phyloP scores from a whole-genome alignment of 2,113 vertebrate species.

The Colistium nudipinnis region DNA sequence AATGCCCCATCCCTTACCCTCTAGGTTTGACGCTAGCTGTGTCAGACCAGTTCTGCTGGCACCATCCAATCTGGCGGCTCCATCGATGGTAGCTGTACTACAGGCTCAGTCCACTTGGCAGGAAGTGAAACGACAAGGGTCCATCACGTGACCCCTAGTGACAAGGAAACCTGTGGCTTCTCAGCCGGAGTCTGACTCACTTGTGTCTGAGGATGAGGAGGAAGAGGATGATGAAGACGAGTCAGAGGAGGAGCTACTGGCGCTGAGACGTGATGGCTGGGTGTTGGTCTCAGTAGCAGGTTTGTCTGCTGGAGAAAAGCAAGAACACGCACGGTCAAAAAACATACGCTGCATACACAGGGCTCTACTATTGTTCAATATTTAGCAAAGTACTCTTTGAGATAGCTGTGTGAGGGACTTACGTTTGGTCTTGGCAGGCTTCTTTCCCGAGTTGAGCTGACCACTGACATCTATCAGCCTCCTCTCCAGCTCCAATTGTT shows the following conservation, averaged over 20 bases:
- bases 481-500: constrained; percentile 91
- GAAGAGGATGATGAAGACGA: constrained; percentile 87
- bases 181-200: constrained; percentile 92
- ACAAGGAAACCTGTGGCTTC: background rate
- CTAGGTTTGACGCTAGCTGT: background rate
- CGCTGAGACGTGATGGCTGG: constrained; percentile 89
- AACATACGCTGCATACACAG: no score
- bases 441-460: constrained; percentile 93
- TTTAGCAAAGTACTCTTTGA: background rate
- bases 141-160: background rate
- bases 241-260: constrained; percentile 90
- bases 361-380: background rate
- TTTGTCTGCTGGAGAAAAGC: constrained; percentile 81
- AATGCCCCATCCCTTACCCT: constrained; percentile 33
- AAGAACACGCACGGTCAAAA: background rate
- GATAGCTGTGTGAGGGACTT: constrained; percentile 29
- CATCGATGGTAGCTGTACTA: constrained; percentile 39
- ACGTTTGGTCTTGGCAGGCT: constrained; percentile 90
- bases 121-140: constrained; percentile 35
- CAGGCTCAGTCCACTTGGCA: constrained; percentile 33
- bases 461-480: constrained; percentile 92
- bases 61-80: constrained; percentile 38
- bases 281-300: constrained; percentile 83
- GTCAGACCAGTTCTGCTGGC: constrained; percentile 28
- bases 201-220: constrained; percentile 92